Base-by-base conservation (phyloP, 1,140 invertebrate species). In the Drosophila bifasciata region DNA sequence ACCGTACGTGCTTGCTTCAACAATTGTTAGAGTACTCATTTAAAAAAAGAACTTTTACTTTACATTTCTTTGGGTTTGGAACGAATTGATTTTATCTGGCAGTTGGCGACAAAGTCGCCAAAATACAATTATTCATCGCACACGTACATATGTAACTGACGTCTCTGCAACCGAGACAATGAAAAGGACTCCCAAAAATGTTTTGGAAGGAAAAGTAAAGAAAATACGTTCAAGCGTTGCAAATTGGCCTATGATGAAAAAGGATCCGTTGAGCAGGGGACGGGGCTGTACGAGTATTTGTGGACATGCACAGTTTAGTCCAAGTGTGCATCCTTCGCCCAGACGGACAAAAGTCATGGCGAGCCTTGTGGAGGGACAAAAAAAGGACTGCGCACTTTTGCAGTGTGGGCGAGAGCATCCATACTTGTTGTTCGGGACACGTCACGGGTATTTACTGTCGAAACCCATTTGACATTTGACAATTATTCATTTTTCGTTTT, bases 401-500 rank as follows among this genome's bases (percentile, higher is more conserved):
- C 66, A 23, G 63, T 56, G 52, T 58, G n/a, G 49, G 41, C 39
- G 57, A 36, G 49, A 55, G 62, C 58, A 56, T 69, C 23, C 63
- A 32, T 68, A 69, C 63, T 69, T 69, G 63, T 55, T 68, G 62
- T 68, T 68, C 64, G 64, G 66, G 64, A 55, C 68, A 68, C 58
- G 76, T 76, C 76, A 76, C 58, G 81, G 81, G 62, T 59, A 23
- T 63, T 72, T 68, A 64, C 50, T 56, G 39, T 32, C 53, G 59
- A 45, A 45, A 71, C 59, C 71, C 67, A 68, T 68, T 68, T 68
- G 66, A 69, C 64, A 68, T 76, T 68, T 69, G 74, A 86, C 78
- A 76, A 67, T 88, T 83, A 79, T 83, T 81, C 64, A 75, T 76
- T 75, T 75, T 75, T 43, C 49, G 49, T 81, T 88, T 88, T 79